Percentiles rank a stretch among this genome's conserved stretches.
phyloP scores from a whole-genome alignment of 2,113 vertebrate genomes.

The Pygoscelis antarcticus region DNA sequence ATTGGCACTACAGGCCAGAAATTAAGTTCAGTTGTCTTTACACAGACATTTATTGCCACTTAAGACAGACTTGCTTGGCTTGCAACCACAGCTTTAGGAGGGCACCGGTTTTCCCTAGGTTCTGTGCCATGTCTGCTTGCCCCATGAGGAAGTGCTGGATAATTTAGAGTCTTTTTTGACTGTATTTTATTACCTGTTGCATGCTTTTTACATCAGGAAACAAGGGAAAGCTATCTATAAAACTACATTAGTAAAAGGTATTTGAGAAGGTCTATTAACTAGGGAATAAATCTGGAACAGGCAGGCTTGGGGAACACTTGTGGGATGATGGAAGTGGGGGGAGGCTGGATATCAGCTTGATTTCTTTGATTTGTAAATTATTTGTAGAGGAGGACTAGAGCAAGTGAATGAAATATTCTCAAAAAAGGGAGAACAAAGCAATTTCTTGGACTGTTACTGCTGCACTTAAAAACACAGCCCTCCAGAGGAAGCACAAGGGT shows the following conservation, averaged over 20 bases:
- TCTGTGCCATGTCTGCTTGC: background rate
- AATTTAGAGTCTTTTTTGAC: background rate
- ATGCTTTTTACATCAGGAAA: background rate
- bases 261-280: background rate
- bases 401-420: background rate
- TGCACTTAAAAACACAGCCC: background rate
- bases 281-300: background rate
- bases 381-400: background rate
- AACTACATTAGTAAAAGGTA: background rate
- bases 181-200: background rate
- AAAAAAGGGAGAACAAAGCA: background rate
- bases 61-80: background rate
- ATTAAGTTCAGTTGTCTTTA: background rate
- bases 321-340: background rate
- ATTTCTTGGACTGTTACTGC: background rate
- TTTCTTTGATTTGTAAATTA: background rate
- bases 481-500: background rate
- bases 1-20: background rate
- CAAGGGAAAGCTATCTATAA: background rate
- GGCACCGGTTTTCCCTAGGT: accelerated
- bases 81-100: background rate
- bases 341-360: background rate
- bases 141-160: background rate
- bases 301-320: background rate
- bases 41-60: background rate